A percentile compares a stretch with the other conserved stretches of the same genome.
These are phyloP conservation scores for Morpho helenor DNA, from an alignment of 2,888 invertebrate species.

Conservation along the genomic window DNA sequence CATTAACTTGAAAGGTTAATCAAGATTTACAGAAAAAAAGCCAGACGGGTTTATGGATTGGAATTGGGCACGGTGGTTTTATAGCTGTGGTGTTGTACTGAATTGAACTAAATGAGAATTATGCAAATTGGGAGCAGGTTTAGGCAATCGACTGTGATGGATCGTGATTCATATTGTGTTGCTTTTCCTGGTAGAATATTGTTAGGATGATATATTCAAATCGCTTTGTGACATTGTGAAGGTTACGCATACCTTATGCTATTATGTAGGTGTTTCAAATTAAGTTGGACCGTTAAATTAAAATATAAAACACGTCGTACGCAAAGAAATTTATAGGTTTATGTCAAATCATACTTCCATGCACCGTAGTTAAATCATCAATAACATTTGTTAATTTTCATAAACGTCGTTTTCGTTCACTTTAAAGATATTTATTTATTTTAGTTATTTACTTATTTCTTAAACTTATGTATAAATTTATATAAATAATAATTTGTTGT, in stretches of 20 bases:
- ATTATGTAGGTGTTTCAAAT: not conserved
- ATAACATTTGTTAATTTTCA: too few relatives aligned
- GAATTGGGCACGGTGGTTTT: conserved; percentile 27
- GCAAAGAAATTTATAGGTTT: not conserved
- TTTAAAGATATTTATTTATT: too few relatives aligned
- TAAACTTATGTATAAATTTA: too few relatives aligned
- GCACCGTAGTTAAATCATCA: too few relatives aligned
- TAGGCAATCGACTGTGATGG: conserved; percentile 44
- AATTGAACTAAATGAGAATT: conserved; percentile 33
- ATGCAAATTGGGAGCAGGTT: conserved; percentile 37
- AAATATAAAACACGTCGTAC: not conserved
- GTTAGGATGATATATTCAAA: conserved; percentile 4
- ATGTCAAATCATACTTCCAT: too few relatives aligned
- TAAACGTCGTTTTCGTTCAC: too few relatives aligned
- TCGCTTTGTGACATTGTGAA: conserved; percentile 6
- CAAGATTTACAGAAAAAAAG: conserved; percentile 29
- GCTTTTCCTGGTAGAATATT: conserved; percentile 7
- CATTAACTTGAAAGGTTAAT: conserved; percentile 26
- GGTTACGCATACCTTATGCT: conserved; percentile 4
- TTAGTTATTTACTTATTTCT: too few relatives aligned
- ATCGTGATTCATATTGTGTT: conserved; percentile 28
- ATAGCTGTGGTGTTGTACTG: conserved; percentile 15
- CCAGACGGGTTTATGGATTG: conserved; percentile 26
- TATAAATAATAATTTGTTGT: too few relatives aligned
- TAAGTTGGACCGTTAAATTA: not conserved